A percentile compares a stretch with the other conserved stretches of the same genome.
Conservation (phyloP, 2,888 invertebrate species). For the Drosophila robusta region DNA sequence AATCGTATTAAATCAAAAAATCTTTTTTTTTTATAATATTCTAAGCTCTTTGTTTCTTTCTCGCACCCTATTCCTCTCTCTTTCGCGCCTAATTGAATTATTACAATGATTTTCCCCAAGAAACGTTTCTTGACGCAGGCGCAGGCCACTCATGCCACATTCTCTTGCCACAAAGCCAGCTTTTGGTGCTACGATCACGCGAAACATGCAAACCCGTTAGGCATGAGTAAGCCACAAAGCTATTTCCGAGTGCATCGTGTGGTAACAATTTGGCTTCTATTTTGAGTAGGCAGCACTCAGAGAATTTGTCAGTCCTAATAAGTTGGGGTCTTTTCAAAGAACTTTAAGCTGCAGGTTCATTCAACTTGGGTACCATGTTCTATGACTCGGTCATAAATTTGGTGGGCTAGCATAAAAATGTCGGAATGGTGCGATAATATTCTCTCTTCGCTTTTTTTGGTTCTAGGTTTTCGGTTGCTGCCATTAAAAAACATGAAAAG, state of each 20-base stretch:
- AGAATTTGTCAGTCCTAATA: constrained; percentile 27
- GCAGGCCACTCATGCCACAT: constrained; percentile 13
- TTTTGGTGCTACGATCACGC: constrained; percentile 20
- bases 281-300: constrained; percentile 10
- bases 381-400: constrained; percentile 20
- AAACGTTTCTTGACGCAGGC: constrained; percentile 1
- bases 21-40: neutral
- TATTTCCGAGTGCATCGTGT: constrained; percentile 51
- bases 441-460: neutral
- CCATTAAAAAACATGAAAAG: constrained; percentile 53
- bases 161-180: constrained; percentile 12
- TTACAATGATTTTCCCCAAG: constrained; percentile 10
- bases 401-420: constrained; percentile 3
- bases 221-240: constrained; percentile 51
- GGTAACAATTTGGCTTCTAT: constrained; percentile 19
- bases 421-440: constrained; percentile 9
- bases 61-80: neutral
- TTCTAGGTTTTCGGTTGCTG: neutral
- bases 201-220: constrained; percentile 25
- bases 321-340: constrained; percentile 4
- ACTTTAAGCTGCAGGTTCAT: constrained; percentile 61
- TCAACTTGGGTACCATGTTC: constrained; percentile 49
- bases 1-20: constrained; percentile 26
- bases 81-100: constrained; percentile 37
- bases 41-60: neutral